Conservation (phyloP, 2,888 invertebrate species). For the Automeris io region DNA sequence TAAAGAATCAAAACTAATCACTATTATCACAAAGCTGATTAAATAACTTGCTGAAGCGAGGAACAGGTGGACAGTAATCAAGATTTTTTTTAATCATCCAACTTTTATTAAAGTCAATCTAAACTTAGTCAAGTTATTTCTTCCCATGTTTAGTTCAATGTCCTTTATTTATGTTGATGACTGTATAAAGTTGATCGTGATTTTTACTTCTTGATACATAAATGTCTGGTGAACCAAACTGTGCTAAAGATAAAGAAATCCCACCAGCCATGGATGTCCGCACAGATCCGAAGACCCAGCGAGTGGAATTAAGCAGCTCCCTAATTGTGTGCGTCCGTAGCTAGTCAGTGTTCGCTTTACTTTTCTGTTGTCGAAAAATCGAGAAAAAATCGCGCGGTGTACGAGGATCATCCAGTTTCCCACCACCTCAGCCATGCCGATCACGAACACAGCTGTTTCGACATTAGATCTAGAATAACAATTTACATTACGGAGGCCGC, state of each 20-base stretch:
- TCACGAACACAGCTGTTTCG: constrained; percentile 59
- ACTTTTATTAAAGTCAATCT: neutral
- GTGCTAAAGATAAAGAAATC: no score
- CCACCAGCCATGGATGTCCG: no score
- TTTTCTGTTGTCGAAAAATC: constrained; percentile 28
- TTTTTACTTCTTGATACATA: no score
- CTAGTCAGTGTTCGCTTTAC: constrained; percentile 65
- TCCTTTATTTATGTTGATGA: no score
- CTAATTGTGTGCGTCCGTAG: constrained; percentile 51
- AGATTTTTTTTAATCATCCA: neutral
- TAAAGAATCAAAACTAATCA: no score
- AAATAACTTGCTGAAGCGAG: no score
- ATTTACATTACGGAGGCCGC: constrained; percentile 44
- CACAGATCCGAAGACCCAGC: no score
- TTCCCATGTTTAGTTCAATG: neutral
- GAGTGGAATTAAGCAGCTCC: no score
- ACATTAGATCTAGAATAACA: constrained; percentile 7
- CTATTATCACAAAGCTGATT: no score
- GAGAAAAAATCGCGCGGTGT: constrained; percentile 40
- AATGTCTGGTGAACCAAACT: no score
- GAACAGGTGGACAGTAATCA: no score
- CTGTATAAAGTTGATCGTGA: no score
- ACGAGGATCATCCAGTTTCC: constrained; percentile 50
- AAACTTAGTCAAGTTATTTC: constrained; percentile 5
- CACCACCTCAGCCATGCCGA: constrained; percentile 49